These are phyloP conservation scores for Carposina sasakii DNA, from an alignment of 1,140 invertebrate species.

Conservation along the genomic window DNA sequence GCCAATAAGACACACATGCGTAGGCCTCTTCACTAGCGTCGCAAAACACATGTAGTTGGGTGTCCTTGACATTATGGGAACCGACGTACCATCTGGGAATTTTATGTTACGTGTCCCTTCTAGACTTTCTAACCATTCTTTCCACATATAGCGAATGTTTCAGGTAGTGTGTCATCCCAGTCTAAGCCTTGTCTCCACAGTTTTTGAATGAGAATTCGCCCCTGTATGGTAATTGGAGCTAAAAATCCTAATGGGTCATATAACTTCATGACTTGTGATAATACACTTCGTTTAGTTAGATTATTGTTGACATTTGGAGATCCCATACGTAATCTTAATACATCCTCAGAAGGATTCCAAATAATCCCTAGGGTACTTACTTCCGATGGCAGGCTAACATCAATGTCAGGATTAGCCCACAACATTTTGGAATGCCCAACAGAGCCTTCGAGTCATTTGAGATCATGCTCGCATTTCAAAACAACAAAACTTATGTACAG, in stretches of 20 bases:
- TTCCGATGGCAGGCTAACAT: background rate
- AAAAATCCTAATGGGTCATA: constrained; percentile 37
- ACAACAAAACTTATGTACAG: constrained; percentile 19
- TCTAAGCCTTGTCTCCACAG: constrained; percentile 23
- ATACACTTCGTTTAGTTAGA: constrained; percentile 18
- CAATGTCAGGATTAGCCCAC: background rate
- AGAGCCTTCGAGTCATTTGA: constrained; percentile 5
- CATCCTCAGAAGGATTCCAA: background rate
- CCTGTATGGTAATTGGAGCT: constrained; percentile 24
- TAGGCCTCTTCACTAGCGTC: no score
- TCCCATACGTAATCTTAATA: background rate
- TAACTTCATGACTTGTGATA: constrained; percentile 19
- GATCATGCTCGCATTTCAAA: constrained; percentile 24
- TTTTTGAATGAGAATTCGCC: constrained; percentile 27
- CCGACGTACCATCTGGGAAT: no score
- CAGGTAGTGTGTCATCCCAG: constrained; percentile 24
- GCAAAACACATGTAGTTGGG: no score
- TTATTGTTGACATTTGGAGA: background rate
- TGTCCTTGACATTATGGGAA: no score
- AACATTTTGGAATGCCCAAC: background rate
- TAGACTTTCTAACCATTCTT: constrained; percentile 1
- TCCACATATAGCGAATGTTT: no score
- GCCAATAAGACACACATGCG: no score
- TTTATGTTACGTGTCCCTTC: background rate
- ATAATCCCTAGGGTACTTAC: constrained; percentile 2